Conservation (phyloP, 2,797 vertebrate genomes). For the Sebastes reedi region DNA sequence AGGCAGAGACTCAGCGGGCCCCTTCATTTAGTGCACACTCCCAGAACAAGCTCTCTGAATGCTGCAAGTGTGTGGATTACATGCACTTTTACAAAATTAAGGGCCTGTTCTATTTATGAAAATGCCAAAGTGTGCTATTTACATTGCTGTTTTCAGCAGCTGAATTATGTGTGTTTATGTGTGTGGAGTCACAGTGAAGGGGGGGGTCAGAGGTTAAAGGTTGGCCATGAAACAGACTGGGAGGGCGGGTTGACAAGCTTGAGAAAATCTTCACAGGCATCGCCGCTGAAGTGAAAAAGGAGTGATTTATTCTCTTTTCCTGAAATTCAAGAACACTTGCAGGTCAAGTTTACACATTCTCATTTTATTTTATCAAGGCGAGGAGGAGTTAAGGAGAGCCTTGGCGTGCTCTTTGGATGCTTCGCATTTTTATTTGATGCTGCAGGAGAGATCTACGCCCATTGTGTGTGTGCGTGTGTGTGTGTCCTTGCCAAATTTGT, state of each 20-base stretch:
- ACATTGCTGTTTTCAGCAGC: not conserved
- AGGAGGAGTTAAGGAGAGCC: not conserved
- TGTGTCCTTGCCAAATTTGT: not conserved
- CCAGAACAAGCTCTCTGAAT: constrained; percentile 15
- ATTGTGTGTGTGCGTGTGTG: not conserved
- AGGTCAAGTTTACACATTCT: not conserved
- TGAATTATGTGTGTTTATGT: constrained; percentile 2
- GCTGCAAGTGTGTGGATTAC: not conserved
- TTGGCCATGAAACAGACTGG: constrained; percentile 59
- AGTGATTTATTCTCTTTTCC: constrained; percentile 7
- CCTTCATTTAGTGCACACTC: constrained; percentile 39
- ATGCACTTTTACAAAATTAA: constrained; percentile 1
- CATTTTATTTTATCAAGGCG: not conserved
- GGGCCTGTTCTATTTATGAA: not conserved
- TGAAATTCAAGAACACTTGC: not conserved
- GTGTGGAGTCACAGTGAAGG: constrained; percentile 40
- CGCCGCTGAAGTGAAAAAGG: not conserved
- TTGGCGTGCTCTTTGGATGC: not conserved
- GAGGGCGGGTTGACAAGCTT: constrained; percentile 66
- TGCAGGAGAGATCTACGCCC: not conserved
- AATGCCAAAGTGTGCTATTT: not conserved
- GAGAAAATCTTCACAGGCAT: constrained; percentile 65
- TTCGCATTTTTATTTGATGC: not conserved
- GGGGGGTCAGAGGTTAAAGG: constrained; percentile 62
- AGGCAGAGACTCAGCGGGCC: constrained; percentile 39